Conservation (phyloP, 2,888 invertebrate genomes). For the Drosophila phalerata region DNA sequence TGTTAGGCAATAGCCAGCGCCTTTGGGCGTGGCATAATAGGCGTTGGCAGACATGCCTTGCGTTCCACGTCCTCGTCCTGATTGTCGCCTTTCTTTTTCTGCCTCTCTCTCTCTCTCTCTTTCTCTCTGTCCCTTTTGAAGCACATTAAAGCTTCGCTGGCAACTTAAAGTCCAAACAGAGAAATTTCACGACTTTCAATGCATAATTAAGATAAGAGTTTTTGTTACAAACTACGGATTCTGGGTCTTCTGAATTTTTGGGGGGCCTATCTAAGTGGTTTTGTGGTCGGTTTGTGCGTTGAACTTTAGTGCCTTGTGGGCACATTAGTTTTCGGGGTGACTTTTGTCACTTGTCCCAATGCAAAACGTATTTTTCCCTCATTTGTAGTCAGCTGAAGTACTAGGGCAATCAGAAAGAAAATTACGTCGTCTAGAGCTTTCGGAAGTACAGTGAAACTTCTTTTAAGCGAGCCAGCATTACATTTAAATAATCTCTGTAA, state of each 20-base stretch:
- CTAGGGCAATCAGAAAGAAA: conserved; percentile 3
- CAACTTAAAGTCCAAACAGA: conserved; percentile 51
- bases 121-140: conserved; percentile 8
- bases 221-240: not conserved
- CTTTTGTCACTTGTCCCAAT: conserved; percentile 23
- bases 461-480: not conserved
- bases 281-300: conserved; percentile 22
- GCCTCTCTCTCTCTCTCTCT: not conserved
- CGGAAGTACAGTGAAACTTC: not conserved
- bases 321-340: conserved; percentile 11
- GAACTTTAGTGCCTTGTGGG: conserved; percentile 32
- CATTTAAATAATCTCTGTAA: not conserved
- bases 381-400: conserved; percentile 24
- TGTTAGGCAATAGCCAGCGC: conserved; percentile 21
- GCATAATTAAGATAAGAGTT: conserved; percentile 60
- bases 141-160: conserved; percentile 52
- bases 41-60: conserved; percentile 66
- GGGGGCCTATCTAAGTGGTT: conserved; percentile 13
- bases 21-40: conserved; percentile 53
- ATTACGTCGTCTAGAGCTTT: not conserved
- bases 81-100: not conserved
- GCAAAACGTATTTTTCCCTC: conserved; percentile 15
- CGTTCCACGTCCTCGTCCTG: conserved; percentile 38
- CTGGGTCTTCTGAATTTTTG: not conserved
- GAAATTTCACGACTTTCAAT: conserved; percentile 42